Evolutionary conservation across 2,888 invertebrate genomes (phyloP).

Genomic region (Acleris holmiana): DNA sequence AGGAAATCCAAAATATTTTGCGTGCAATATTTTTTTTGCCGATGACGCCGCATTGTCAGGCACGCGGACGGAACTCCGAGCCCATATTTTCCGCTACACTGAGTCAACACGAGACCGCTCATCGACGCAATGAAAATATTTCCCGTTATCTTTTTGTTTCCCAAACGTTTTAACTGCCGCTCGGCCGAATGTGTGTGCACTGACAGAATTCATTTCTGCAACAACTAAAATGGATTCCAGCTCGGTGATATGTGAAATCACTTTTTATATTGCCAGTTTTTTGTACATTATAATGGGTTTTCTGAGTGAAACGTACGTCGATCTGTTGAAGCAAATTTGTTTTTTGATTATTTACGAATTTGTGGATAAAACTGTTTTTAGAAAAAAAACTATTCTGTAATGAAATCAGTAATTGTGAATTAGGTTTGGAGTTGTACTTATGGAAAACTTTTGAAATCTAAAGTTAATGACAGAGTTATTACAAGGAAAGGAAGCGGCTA

Average conservation of each 20-base stretch:
- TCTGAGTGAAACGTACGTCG: slow-evolving; percentile 3
- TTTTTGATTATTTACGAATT: too few species aligned
- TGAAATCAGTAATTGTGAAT: too few species aligned
- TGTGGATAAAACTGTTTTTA: too few species aligned
- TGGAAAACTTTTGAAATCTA: too few species aligned
- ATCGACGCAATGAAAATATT: slow-evolving; percentile 78
- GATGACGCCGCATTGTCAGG: neutral
- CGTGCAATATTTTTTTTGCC: neutral
- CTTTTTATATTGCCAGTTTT: slow-evolving; percentile 41
- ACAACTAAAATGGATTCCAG: slow-evolving; percentile 61
- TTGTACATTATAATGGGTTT: slow-evolving; percentile 35
- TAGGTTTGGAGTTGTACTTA: too few species aligned
- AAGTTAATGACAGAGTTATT: too few species aligned
- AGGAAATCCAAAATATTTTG: neutral
- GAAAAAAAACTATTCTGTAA: too few species aligned
- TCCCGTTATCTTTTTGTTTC: slow-evolving; percentile 74
- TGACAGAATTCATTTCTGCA: slow-evolving; percentile 75
- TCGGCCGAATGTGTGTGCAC: slow-evolving; percentile 58
- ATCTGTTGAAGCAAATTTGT: too few species aligned
- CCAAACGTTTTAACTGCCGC: slow-evolving; percentile 58
- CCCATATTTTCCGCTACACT: slow-evolving; percentile 70
- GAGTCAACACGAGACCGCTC: slow-evolving; percentile 73
- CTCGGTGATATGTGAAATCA: slow-evolving; percentile 72
- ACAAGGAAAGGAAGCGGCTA: too few species aligned
- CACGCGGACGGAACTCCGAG: slow-evolving; percentile 39